These are phyloP conservation scores for Lampris megalopsis DNA, from an alignment of 2,113 vertebrate genomes.

Conservation along the genomic window DNA sequence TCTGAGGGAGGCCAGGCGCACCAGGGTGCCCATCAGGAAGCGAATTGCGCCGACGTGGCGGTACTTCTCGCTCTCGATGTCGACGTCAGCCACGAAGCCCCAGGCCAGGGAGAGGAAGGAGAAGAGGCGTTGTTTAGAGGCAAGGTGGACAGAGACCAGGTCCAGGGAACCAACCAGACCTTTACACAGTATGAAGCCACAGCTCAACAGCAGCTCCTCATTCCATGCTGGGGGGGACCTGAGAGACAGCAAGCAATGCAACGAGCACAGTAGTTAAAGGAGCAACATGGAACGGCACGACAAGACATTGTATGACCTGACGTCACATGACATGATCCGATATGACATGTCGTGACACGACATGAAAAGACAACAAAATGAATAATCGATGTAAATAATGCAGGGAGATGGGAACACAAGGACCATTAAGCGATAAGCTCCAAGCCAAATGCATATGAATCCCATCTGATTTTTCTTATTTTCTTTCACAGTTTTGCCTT, in stretches of 20 bases:
- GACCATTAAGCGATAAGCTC: too few species aligned
- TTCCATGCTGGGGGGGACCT: constrained; percentile 86
- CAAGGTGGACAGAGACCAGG: constrained; percentile 86
- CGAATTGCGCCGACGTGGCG: constrained; percentile 88
- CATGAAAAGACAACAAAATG: background rate
- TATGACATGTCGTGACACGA: background rate
- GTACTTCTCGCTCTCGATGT: constrained; percentile 94
- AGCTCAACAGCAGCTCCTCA: constrained; percentile 89
- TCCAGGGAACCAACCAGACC: constrained; percentile 87
- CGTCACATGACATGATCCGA: background rate
- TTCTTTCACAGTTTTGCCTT: background rate
- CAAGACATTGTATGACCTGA: background rate
- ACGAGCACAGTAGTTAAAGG: constrained; percentile 3
- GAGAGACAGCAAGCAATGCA: constrained; percentile 34
- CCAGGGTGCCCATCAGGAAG: constrained; percentile 90
- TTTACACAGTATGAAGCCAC: constrained; percentile 89
- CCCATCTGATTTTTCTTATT: background rate
- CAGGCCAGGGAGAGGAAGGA: constrained; percentile 91
- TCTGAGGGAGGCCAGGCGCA: constrained; percentile 83
- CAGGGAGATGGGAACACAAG: too few species aligned
- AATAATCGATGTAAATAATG: background rate
- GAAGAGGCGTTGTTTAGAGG: constrained; percentile 83
- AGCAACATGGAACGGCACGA: background rate
- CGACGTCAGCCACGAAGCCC: constrained; percentile 95
- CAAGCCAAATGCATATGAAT: too few species aligned